phyloP scores from a whole-genome alignment of 1,140 invertebrate genomes.

The Acyrthosiphon pisum region DNA sequence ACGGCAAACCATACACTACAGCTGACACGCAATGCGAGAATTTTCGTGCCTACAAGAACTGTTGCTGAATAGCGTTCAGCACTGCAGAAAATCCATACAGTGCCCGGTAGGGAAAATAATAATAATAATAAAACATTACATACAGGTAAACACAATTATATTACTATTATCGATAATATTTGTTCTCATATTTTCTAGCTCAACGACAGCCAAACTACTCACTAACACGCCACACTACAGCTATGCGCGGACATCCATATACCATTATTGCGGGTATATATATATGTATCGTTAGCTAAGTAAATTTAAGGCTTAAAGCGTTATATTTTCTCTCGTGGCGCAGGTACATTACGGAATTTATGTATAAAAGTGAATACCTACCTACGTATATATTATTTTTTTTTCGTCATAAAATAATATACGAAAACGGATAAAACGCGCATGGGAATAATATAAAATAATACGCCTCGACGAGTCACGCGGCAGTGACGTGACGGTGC shows the following conservation, averaged over 20 bases:
- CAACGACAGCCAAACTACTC: neutral
- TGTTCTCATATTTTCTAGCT: neutral
- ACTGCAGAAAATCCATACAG: neutral
- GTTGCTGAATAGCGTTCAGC: neutral
- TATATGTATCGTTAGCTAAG: too few species aligned
- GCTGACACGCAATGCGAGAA: neutral
- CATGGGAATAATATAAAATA: neutral
- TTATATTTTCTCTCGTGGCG: neutral
- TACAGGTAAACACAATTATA: neutral
- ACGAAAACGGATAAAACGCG: neutral
- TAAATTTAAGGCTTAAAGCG: too few species aligned
- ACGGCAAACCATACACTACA: neutral
- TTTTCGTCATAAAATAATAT: neutral
- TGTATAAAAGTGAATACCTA: too few species aligned
- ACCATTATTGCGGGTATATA: neutral
- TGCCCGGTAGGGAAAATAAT: neutral
- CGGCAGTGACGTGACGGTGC: neutral
- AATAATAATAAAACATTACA: neutral
- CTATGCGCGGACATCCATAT: neutral
- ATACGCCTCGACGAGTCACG: neutral
- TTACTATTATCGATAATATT: neutral
- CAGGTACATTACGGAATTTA: neutral
- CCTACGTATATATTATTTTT: neutral
- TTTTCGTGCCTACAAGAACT: neutral
- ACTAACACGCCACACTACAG: neutral